phyloP scores from a whole-genome alignment of 2,113 vertebrate species.

The Smithornis capensis region DNA sequence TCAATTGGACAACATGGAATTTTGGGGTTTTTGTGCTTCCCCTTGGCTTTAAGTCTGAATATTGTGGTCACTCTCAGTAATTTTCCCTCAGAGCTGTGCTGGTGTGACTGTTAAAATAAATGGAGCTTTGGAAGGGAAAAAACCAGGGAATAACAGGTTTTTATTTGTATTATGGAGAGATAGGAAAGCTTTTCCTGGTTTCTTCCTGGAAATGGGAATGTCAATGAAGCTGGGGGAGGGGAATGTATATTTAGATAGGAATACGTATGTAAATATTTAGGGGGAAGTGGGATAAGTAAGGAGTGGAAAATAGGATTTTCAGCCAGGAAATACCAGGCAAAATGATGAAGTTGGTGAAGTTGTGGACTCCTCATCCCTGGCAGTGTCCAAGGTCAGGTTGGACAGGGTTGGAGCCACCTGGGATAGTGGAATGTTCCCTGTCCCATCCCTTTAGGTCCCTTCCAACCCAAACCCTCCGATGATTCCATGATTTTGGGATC shows the following conservation, averaged over 20 bases:
- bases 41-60: not conserved
- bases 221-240: too few relatives aligned
- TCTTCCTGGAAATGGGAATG: not conserved
- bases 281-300: not conserved
- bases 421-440: not conserved
- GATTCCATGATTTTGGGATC: not conserved
- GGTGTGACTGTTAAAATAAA: not conserved
- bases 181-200: not conserved
- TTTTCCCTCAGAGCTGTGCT: not conserved
- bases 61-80: not conserved
- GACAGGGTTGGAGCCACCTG: not conserved
- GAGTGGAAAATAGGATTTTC: not conserved
- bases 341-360: not conserved
- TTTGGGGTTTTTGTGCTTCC: not conserved
- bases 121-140: not conserved
- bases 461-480: not conserved
- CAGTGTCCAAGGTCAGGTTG: not conserved
- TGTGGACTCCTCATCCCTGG: not conserved
- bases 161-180: not conserved
- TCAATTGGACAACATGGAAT: constrained; percentile 20
- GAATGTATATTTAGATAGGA: not conserved
- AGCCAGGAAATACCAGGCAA: not conserved
- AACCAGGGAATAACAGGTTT: not conserved
- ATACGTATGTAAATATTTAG: not conserved
- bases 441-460: not conserved